Evolutionary conservation across 2,888 invertebrate species (phyloP).

Genomic region (Parthenolecanium corni): DNA sequence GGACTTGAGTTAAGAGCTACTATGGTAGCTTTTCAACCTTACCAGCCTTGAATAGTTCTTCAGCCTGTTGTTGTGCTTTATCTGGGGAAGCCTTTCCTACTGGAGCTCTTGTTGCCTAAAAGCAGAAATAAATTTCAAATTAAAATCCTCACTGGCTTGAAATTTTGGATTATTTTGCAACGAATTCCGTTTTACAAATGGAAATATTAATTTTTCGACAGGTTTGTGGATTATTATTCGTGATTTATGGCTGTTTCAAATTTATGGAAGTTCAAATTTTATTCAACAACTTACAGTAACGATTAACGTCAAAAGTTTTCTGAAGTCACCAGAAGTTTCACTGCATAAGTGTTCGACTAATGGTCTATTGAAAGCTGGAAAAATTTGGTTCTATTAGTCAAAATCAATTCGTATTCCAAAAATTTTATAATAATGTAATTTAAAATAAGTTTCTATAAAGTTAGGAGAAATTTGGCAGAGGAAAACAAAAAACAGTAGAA

Average conservation of each 20-base stretch:
- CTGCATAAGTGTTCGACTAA: conserved; percentile 62
- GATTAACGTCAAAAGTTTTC: conserved; percentile 60
- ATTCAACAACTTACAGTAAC: conserved; percentile 45
- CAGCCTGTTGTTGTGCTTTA: conserved; percentile 60
- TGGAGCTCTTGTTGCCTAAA: conserved; percentile 35
- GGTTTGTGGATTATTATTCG: too few species aligned
- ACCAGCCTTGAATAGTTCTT: conserved; percentile 55
- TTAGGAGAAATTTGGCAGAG: neutral
- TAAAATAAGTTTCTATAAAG: neutral
- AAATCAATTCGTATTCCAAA: neutral
- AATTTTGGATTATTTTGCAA: too few species aligned
- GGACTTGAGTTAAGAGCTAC: neutral
- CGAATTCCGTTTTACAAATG: too few species aligned
- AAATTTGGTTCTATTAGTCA: neutral
- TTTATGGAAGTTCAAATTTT: conserved; percentile 2
- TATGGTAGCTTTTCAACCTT: neutral
- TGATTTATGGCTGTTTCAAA: too few species aligned
- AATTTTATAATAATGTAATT: neutral
- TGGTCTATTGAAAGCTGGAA: conserved; percentile 52
- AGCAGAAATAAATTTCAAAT: neutral
- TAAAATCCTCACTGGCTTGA: too few species aligned
- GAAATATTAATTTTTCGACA: neutral
- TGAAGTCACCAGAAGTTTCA: conserved; percentile 67
- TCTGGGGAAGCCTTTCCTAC: conserved; percentile 44
- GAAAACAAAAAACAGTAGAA: too few species aligned